Percentiles rank a stretch among this genome's conserved stretches.
Conservation (phyloP, 2,888 invertebrate species). For the Trichopoda pennipes region DNA sequence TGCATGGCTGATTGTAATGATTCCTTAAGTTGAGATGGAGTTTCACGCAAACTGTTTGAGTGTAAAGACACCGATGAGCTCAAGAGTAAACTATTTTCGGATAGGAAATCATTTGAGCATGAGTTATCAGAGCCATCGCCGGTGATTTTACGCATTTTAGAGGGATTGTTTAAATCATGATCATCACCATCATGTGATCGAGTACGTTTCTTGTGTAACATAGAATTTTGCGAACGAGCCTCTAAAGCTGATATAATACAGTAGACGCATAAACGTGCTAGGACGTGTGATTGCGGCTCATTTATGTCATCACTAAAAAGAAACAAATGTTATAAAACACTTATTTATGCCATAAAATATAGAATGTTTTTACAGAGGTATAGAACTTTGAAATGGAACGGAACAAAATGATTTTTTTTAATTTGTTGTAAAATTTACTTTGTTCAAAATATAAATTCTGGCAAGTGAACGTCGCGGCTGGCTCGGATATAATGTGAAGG, state of each 20-base stretch:
- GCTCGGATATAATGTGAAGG: too few species aligned
- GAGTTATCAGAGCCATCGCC: slow-evolving; percentile 83
- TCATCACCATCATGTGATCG: slow-evolving; percentile 84
- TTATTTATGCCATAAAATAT: not conserved
- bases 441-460: too few species aligned
- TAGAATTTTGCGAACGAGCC: slow-evolving; percentile 79
- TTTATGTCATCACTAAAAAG: slow-evolving; percentile 82
- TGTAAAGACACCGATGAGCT: slow-evolving; percentile 57
- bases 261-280: slow-evolving; percentile 89
- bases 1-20: slow-evolving; percentile 86
- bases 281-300: slow-evolving; percentile 89
- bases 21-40: slow-evolving; percentile 82
- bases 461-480: too few species aligned
- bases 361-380: too few species aligned
- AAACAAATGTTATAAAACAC: slow-evolving; percentile 1
- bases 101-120: slow-evolving; percentile 80
- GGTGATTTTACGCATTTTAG: slow-evolving; percentile 84
- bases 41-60: slow-evolving; percentile 64
- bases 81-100: slow-evolving; percentile 70
- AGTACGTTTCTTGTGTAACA: slow-evolving; percentile 82
- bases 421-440: too few species aligned
- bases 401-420: too few species aligned
- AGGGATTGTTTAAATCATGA: slow-evolving; percentile 81
- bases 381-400: too few species aligned
- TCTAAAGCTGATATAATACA: slow-evolving; percentile 87